Conservation (phyloP, 1,140 invertebrate species). For the Tetragonula clypearis region DNA sequence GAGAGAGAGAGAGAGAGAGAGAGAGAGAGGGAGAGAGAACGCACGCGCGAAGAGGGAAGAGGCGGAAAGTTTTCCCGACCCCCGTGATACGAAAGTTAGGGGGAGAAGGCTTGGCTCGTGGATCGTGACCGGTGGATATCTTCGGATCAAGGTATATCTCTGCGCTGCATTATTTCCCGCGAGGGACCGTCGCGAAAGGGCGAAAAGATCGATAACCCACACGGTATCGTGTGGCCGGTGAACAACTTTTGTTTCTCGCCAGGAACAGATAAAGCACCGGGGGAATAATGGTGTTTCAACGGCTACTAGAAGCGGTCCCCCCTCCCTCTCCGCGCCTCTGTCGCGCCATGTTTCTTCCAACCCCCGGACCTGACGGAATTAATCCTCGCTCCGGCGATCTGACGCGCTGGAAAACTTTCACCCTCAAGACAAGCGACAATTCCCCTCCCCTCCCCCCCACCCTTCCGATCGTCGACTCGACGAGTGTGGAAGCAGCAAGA, state of each 20-base stretch:
- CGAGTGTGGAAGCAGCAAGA: background rate
- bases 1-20: background rate
- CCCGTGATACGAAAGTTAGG: conserved; percentile 72
- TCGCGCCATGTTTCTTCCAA: conserved; percentile 15
- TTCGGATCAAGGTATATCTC: conserved; percentile 72
- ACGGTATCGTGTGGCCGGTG: conserved; percentile 49
- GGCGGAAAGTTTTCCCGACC: conserved; percentile 51
- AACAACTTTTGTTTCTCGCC: conserved; percentile 68
- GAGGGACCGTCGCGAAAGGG: conserved; percentile 70
- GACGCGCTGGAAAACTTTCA: conserved; percentile 33
- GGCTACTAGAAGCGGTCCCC: background rate
- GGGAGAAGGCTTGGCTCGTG: conserved; percentile 26
- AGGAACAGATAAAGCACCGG: conserved; percentile 54
- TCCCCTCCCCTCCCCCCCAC: no score
- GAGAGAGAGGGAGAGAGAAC: background rate
- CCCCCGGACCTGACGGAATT: conserved; percentile 42
- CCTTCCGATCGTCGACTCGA: conserved; percentile 18
- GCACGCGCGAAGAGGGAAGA: background rate
- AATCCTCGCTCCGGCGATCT: conserved; percentile 45
- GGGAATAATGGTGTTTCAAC: conserved; percentile 63
- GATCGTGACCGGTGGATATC: conserved; percentile 70
- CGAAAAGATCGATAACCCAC: conserved; percentile 73
- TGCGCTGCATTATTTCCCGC: conserved; percentile 76
- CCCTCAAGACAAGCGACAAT: background rate
- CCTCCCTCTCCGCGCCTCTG: background rate